phyloP scores from a whole-genome alignment of 2,113 vertebrate species.

The Spea bombifrons region DNA sequence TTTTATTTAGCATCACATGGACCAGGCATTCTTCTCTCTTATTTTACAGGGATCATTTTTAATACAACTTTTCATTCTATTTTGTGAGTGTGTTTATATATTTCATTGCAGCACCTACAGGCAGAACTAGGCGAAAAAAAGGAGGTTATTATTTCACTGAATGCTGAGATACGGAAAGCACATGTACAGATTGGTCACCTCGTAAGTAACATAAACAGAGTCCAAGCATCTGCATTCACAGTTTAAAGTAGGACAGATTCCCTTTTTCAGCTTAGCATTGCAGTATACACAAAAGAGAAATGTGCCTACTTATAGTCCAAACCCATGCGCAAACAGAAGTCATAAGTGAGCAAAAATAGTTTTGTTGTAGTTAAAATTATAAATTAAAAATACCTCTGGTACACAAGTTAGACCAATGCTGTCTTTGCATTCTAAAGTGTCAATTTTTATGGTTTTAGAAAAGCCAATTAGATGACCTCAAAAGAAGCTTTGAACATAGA shows the following conservation, averaged over 20 bases:
- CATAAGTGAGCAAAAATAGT: no score
- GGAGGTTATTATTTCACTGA: conserved; percentile 54
- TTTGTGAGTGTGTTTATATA: not conserved
- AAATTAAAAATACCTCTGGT: no score
- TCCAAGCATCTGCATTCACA: no score
- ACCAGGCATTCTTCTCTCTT: no score
- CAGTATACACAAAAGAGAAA: no score
- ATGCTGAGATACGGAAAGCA: conserved; percentile 50
- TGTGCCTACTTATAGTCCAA: no score
- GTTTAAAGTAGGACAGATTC: no score
- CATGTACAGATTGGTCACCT: conserved; percentile 55
- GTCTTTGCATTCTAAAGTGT: not conserved
- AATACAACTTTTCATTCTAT: not conserved
- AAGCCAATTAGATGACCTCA: conserved; percentile 43
- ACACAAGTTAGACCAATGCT: not conserved
- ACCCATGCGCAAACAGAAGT: no score
- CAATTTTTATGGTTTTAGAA: conserved; percentile 52
- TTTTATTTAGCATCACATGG: not conserved
- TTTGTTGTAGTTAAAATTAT: no score
- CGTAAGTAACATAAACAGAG: conserved; percentile 46
- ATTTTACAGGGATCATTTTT: no score
- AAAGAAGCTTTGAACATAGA: conserved; percentile 52
- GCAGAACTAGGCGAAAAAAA: conserved; percentile 55
- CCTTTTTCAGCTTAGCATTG: no score
- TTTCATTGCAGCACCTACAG: conserved; percentile 50